Conservation (phyloP, 1,140 invertebrate genomes). For the Drosophila grimshawi region DNA sequence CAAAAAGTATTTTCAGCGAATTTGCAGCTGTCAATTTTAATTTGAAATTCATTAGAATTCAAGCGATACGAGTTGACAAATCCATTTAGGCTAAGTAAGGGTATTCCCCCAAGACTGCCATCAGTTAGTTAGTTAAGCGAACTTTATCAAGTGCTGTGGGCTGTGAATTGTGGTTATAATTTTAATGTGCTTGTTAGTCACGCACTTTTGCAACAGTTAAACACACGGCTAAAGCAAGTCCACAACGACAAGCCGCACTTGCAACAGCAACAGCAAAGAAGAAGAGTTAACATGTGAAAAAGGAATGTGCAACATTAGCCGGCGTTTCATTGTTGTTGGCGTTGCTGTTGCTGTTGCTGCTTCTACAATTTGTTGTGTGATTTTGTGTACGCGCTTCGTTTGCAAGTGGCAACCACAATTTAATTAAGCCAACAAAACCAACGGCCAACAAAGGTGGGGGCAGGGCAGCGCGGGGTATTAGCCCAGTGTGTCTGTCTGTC, state of each 20-base stretch:
- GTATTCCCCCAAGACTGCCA: conserved; percentile 13
- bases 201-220: conserved; percentile 6
- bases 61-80: conserved; percentile 3
- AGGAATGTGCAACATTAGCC: conserved; percentile 27
- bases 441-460: conserved; percentile 36
- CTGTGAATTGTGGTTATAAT: conserved; percentile 66
- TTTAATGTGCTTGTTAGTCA: conserved; percentile 51
- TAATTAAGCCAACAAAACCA: conserved; percentile 80
- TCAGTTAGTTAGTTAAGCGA: conserved; percentile 4
- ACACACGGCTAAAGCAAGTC: background rate
- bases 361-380: conserved; percentile 52
- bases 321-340: conserved; percentile 33
- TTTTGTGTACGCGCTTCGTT: conserved; percentile 82
- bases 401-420: conserved; percentile 79
- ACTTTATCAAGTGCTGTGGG: conserved; percentile 38
- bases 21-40: conserved; percentile 3
- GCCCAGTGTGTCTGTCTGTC: conserved; percentile 19
- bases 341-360: background rate
- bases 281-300: conserved; percentile 35
- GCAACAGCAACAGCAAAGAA: conserved; percentile 31
- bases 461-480: conserved; percentile 26
- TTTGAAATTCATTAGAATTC: background rate
- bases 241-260: conserved; percentile 1
- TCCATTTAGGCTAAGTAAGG: conserved; percentile 5
- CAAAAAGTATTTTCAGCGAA: background rate